Conservation (phyloP, 2,888 invertebrate species). For the Deilephila elpenor region DNA sequence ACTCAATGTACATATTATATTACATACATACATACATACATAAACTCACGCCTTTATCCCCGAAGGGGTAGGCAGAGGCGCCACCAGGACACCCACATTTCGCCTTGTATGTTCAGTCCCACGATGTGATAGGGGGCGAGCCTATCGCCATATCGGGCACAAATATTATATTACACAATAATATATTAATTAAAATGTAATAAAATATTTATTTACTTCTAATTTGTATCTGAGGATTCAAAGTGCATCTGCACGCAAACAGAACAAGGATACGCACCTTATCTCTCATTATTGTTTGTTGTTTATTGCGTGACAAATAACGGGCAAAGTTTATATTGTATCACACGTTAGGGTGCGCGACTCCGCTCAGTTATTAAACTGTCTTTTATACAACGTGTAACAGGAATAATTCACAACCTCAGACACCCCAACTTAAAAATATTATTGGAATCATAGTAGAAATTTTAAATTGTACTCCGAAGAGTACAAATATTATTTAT, state of each 20-base stretch:
- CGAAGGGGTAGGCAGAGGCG: too few species aligned
- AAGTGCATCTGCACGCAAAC: constrained; percentile 20
- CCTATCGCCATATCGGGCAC: too few species aligned
- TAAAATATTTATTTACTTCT: constrained; percentile 1
- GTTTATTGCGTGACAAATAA: constrained; percentile 30
- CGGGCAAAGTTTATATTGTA: constrained; percentile 31
- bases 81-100: too few species aligned
- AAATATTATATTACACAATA: neutral
- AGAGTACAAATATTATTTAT: too few species aligned
- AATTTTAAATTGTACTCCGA: too few species aligned
- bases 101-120: too few species aligned
- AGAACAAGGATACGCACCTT: constrained; percentile 34
- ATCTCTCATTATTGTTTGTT: constrained; percentile 35
- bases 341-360: neutral
- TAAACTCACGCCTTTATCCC: too few species aligned
- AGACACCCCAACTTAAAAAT: too few species aligned
- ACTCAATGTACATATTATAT: neutral
- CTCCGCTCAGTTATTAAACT: neutral
- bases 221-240: neutral
- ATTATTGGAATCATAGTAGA: too few species aligned
- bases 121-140: too few species aligned
- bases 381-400: neutral
- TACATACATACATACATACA: too few species aligned
- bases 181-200: neutral
- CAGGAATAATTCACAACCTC: too few species aligned